Percentiles rank a stretch among this genome's conserved stretches.
These are phyloP conservation scores for Diplazon laetatorius DNA, from an alignment of 2,888 invertebrate species.

Conservation along the genomic window DNA sequence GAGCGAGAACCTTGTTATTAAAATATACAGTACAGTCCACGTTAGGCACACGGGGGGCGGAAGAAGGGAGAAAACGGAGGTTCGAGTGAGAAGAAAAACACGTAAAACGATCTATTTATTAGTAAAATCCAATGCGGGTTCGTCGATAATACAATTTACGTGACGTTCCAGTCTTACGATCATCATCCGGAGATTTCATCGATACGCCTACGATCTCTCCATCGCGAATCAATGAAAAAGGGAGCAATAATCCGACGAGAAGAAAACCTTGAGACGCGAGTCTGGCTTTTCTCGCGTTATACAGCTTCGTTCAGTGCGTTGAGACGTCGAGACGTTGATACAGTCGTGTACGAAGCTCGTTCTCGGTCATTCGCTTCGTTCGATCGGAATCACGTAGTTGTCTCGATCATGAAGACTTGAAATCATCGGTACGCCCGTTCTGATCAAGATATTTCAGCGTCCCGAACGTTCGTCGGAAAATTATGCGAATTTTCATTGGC, in stretches of 20 bases:
- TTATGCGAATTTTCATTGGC: neutral
- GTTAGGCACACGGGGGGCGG: neutral
- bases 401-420: neutral
- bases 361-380: no score
- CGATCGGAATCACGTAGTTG: no score
- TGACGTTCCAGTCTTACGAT: neutral
- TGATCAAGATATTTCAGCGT: neutral
- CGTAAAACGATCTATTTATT: slow-evolving; percentile 40
- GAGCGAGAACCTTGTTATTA: neutral
- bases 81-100: neutral
- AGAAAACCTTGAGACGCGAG: slow-evolving; percentile 59
- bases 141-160: slow-evolving; percentile 6
- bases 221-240: slow-evolving; percentile 23
- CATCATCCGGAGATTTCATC: slow-evolving; percentile 37
- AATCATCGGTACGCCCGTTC: no score
- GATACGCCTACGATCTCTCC: slow-evolving; percentile 53
- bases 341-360: neutral
- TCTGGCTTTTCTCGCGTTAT: no score
- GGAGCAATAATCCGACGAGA: slow-evolving; percentile 21
- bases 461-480: slow-evolving; percentile 9
- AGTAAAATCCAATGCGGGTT: slow-evolving; percentile 13
- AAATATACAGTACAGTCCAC: neutral
- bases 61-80: neutral
- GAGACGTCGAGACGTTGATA: slow-evolving; percentile 18
- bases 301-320: slow-evolving; percentile 3